Evolutionary conservation across 2,888 invertebrate species (phyloP).

Genomic region (Andricus quercusramuli): DNA sequence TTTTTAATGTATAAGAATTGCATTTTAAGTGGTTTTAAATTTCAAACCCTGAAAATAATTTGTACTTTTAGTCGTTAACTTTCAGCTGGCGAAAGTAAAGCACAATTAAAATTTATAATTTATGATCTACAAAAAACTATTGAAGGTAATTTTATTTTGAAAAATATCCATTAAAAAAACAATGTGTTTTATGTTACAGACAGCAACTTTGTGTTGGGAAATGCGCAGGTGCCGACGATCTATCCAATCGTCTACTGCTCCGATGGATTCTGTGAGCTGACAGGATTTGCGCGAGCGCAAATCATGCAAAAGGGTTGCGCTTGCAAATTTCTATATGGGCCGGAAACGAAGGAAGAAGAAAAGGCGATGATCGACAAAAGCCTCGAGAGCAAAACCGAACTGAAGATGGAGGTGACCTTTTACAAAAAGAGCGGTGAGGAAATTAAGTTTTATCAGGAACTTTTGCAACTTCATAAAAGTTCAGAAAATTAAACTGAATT

Average conservation of each 20-base stretch:
- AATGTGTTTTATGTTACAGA: conserved; percentile 82
- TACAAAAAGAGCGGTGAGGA: conserved; percentile 94
- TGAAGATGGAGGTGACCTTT: conserved; percentile 95
- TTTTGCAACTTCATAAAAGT: not conserved
- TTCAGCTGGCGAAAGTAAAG: too few relatives aligned
- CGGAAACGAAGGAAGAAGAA: conserved; percentile 93
- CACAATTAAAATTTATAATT: too few relatives aligned
- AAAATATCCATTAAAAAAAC: not conserved
- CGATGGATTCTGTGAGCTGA: conserved; percentile 97
- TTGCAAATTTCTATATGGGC: conserved; percentile 95
- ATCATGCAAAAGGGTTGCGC: conserved; percentile 98
- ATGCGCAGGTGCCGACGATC: conserved; percentile 92
- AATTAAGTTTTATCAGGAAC: conserved; percentile 8
- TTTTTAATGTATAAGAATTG: too few relatives aligned
- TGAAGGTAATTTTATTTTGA: not conserved
- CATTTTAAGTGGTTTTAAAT: too few relatives aligned
- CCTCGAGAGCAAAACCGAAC: conserved; percentile 93
- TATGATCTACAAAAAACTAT: too few relatives aligned
- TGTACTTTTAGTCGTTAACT: too few relatives aligned
- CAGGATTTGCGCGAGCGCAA: conserved; percentile 94
- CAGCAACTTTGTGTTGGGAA: conserved; percentile 97
- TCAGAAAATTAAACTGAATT: not conserved
- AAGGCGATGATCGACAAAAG: conserved; percentile 93
- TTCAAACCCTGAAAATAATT: too few relatives aligned
- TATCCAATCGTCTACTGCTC: conserved; percentile 98